Evolutionary conservation across 2,888 invertebrate species (phyloP), one percentile per base, ranked within the genome.

Genomic region (Agrypnus murinus): DNA sequence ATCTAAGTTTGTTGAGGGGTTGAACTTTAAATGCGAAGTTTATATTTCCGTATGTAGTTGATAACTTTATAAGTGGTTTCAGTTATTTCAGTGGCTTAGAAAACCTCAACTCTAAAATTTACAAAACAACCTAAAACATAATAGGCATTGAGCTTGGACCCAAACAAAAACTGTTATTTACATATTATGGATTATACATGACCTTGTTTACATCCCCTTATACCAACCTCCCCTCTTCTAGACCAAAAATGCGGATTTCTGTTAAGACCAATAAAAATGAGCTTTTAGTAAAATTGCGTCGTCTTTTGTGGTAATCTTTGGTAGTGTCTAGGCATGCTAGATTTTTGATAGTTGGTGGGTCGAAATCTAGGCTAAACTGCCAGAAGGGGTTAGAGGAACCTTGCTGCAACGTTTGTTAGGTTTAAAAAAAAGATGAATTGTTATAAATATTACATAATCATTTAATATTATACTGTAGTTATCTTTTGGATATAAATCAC

Each of bases 1-100:
- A 43, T 40, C n/a, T 17, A 34, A 34, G 32, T 53, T 53, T 12
- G 46, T 15, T 14, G 53, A 14, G 53, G 34, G 53, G 32, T 53
- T 55, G 55, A 50, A 34, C 55, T 36, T 55, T 55, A 55, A 53
- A 55, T 55, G 55, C 55, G 34, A 55, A 36, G 55, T 36, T 34
- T 55, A 15, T n/a, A 55, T 55, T 55, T 55, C 55, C 38, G 55
- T 17, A 32, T 55, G 36, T 36, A 34, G 53, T 12, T 53, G 17
- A 7, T 19, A 48, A 48, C 48, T 48, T 48, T 48, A 12, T 19
- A 48, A 48, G 48, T 31, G 19, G 55, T 36, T 55, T 4, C 10
- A 10, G 34, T 32, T 36, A 55, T 15, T 36, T 25, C 25, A 55
- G 55, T n/a, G 40, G 17, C n/a, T 25, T 19, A 25, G n/a, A n/a